phyloP scores from a whole-genome alignment of 2,888 invertebrate species.

The Sabellastarte sp. region DNA sequence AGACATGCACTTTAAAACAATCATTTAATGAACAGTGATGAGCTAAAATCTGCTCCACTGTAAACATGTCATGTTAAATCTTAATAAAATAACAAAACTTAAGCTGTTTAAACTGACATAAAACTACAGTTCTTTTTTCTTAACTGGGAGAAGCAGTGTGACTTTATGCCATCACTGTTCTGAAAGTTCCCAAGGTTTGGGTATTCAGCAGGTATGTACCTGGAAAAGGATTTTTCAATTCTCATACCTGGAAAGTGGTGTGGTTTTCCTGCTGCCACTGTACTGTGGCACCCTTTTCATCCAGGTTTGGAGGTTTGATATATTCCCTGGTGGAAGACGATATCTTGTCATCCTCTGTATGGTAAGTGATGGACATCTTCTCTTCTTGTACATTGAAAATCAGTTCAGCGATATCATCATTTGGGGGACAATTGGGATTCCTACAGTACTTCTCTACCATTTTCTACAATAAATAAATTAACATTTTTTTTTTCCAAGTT shows the following conservation, averaged over 20 bases:
- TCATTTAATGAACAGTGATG: too few relatives aligned
- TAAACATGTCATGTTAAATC: too few relatives aligned
- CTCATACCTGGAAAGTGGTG: slow-evolving; percentile 52
- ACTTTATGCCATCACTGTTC: too few relatives aligned
- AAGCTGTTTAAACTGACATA: too few relatives aligned
- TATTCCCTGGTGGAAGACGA: slow-evolving; percentile 57
- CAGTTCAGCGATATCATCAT: slow-evolving; percentile 55
- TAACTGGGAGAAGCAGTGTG: too few relatives aligned
- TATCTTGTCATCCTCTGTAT: slow-evolving; percentile 54
- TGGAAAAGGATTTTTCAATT: too few relatives aligned
- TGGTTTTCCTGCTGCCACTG: slow-evolving; percentile 54
- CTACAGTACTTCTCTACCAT: slow-evolving; percentile 53
- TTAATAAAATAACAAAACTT: too few relatives aligned
- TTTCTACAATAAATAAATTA: slow-evolving; percentile 37
- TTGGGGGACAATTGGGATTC: slow-evolving; percentile 45
- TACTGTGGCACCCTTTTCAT: slow-evolving; percentile 55
- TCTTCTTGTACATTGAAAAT: slow-evolving; percentile 38
- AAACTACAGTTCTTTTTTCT: too few relatives aligned
- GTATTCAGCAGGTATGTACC: too few relatives aligned
- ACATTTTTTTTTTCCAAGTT: not conserved
- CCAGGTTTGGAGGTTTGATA: slow-evolving; percentile 54
- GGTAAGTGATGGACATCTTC: slow-evolving; percentile 54
- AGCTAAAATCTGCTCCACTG: too few relatives aligned
- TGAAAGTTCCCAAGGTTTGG: too few relatives aligned
- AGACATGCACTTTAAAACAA: too few relatives aligned